Conservation (phyloP, 2,888 invertebrate species). For the Craniophora ligustri region DNA sequence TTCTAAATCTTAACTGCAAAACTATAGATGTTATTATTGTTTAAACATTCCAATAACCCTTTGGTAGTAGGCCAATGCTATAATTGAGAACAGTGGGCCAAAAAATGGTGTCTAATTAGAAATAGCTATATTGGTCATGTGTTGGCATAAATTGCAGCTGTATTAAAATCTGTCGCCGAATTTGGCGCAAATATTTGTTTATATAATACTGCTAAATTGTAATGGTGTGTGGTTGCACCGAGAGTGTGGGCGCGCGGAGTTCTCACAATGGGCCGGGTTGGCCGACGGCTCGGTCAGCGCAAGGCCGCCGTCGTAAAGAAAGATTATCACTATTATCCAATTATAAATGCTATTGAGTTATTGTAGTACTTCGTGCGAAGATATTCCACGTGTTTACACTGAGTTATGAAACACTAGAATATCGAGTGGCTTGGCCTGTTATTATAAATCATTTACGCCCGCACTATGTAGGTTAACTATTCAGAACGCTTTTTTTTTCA, state of each 20-base stretch:
- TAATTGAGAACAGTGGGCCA: slow-evolving; percentile 83
- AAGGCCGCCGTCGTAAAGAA: slow-evolving; percentile 72
- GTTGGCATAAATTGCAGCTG: slow-evolving; percentile 54
- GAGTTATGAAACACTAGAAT: slow-evolving; percentile 57
- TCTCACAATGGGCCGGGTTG: slow-evolving; percentile 47
- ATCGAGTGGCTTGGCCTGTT: slow-evolving; percentile 45
- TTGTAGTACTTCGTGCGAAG: slow-evolving; percentile 68
- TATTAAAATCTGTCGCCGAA: slow-evolving; percentile 52
- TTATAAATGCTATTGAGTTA: slow-evolving; percentile 76
- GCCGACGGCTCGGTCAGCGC: slow-evolving; percentile 65
- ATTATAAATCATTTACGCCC: slow-evolving; percentile 47
- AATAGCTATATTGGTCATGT: slow-evolving; percentile 60
- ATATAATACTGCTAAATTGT: slow-evolving; percentile 43
- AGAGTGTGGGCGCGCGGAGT: slow-evolving; percentile 9
- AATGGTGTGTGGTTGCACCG: slow-evolving; percentile 13
- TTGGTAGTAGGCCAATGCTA: slow-evolving; percentile 85
- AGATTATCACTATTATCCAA: slow-evolving; percentile 83
- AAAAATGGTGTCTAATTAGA: slow-evolving; percentile 71
- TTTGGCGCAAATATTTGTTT: slow-evolving; percentile 59
- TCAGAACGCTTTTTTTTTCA: slow-evolving; percentile 39
- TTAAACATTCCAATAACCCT: slow-evolving; percentile 74
- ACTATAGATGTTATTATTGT: slow-evolving; percentile 72
- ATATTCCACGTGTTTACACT: slow-evolving; percentile 56
- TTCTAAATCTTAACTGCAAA: slow-evolving; percentile 63
- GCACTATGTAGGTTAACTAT: slow-evolving; percentile 52